Conservation (phyloP, 2,113 vertebrate species). For the Microcebus jonahi region DNA sequence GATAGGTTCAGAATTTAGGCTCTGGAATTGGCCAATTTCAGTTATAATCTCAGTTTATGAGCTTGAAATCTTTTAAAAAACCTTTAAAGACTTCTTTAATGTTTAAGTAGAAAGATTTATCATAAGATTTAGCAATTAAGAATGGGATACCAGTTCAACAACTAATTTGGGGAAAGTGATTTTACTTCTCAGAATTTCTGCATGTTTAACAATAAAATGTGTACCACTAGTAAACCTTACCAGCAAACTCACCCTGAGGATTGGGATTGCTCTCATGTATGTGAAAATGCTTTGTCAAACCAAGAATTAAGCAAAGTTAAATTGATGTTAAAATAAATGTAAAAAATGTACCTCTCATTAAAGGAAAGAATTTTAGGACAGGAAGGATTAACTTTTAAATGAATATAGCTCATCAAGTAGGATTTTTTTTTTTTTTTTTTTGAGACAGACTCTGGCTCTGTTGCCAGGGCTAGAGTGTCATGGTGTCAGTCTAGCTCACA, state of each 20-base stretch:
- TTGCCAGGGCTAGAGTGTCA: too few species aligned
- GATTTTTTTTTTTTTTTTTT: too few species aligned
- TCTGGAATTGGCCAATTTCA: too few species aligned
- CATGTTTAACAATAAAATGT: neutral
- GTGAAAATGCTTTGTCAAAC: neutral
- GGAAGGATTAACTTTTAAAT: neutral
- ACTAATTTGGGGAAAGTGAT: neutral
- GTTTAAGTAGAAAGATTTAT: too few species aligned
- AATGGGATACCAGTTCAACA: neutral
- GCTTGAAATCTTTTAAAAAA: too few species aligned
- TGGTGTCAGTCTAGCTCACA: too few species aligned
- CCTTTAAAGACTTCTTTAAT: too few species aligned
- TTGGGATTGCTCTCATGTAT: neutral
- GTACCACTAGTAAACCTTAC: neutral
- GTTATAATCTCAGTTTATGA: too few species aligned
- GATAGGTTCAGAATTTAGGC: too few species aligned
- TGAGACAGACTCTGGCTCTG: too few species aligned
- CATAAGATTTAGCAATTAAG: neutral
- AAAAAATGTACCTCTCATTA: neutral
- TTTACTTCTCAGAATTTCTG: neutral
- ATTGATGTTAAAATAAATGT: neutral
- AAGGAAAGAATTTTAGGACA: neutral
- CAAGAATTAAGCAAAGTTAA: neutral
- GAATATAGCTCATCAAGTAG: neutral
- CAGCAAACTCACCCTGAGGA: neutral